Evolutionary conservation across 2,113 vertebrate genomes (phyloP), one percentile per base, ranked within the genome.

Genomic region (Bubo blakistoni): DNA sequence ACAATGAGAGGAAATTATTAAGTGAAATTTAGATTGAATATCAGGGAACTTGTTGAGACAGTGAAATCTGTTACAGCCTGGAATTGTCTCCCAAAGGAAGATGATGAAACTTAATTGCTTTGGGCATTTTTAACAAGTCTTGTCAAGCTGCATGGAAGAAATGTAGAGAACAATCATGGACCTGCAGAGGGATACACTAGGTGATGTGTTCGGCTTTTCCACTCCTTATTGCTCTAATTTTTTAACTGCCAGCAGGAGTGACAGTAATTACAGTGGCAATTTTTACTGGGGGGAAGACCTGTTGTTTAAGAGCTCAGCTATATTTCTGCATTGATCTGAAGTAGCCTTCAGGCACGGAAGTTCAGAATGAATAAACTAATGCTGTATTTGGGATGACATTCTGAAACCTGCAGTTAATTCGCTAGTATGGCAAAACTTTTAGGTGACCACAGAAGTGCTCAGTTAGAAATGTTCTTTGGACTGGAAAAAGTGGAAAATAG

Each of bases 1-100:
- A 90, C 85, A 94, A 95, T 73, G 66, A 93, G 70, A 87, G 54
- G 87, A 94, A 93, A 91, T 94, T 67, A 91, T 87, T 96, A 86
- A 88, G 47, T 6, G 27, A 89, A 90, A 90, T 95, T 92, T 83
- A 94, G 87, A 70, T 70, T 84, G 86, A 71, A 24, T 88, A 88
- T 86, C 66, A 62, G 46, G 79, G 29, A 94, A 70, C 22, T 94
- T 16, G 3, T 82, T 0, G 18, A 95, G 86, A 76, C 65, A 85
- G 81, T 70, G 90, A 94, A 88, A 86, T 44, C 55, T 92, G 27
- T 83, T 90, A 69, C 51, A 94, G 66, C 59, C n/a, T 90, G 74
- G 58, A 86, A 83, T 86, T 90, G 38, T 92, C 66, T 96, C 79
- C 62, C 62, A 81, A 73, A 88, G 55, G 49, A 94, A 85, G 52